Evolutionary conservation across 2,888 invertebrate genomes (phyloP).

Genomic region (Brachylomia viminalis): DNA sequence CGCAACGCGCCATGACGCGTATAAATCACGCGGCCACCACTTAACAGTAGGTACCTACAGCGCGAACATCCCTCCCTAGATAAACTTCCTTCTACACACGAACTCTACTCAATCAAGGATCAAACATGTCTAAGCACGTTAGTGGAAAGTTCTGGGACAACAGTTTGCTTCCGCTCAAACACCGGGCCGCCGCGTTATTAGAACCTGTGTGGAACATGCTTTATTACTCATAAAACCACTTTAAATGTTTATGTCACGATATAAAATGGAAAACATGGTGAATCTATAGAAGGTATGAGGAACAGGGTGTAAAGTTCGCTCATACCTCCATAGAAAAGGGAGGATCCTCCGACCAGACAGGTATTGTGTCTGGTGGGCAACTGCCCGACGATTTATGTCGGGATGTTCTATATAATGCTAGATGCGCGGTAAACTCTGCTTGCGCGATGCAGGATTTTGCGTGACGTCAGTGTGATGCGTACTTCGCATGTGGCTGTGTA

Average conservation of each 20-base stretch:
- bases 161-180: conserved; percentile 40
- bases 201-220: conserved; percentile 23
- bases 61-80: conserved; percentile 19
- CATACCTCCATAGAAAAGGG: too few species aligned
- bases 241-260: not conserved
- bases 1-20: not conserved
- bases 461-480: too few species aligned
- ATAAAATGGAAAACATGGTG: not conserved
- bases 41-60: not conserved
- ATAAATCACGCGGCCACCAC: conserved; percentile 10
- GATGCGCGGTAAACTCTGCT: too few species aligned
- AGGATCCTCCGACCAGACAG: too few species aligned
- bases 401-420: too few species aligned
- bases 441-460: too few species aligned
- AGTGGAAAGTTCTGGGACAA: conserved; percentile 49
- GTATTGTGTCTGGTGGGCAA: too few species aligned
- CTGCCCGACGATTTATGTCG: too few species aligned
- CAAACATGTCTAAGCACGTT: conserved; percentile 53
- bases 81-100: conserved; percentile 27
- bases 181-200: conserved; percentile 43
- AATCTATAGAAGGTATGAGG: too few species aligned
- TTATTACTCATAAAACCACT: not conserved
- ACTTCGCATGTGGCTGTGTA: too few species aligned
- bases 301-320: too few species aligned
- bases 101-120: conserved; percentile 53